Evolutionary conservation across 2,888 invertebrate genomes (phyloP).

Genomic region (Leuctra nigra): DNA sequence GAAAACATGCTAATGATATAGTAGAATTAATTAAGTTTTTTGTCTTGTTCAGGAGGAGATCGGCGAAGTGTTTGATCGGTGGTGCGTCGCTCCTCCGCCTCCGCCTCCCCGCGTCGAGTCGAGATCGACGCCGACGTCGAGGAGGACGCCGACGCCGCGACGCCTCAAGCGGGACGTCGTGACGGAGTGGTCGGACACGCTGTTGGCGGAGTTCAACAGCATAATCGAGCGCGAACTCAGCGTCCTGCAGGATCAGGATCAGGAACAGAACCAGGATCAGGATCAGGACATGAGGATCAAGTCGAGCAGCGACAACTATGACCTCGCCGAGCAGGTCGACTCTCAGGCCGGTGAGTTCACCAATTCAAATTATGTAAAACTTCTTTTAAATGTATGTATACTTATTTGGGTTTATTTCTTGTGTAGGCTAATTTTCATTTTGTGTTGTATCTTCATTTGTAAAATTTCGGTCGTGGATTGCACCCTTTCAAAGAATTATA

Average conservation of each 20-base stretch:
- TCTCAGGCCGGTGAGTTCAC: no score
- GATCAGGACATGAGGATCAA: slow-evolving; percentile 17
- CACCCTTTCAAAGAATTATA: no score
- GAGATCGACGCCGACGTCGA: slow-evolving; percentile 16
- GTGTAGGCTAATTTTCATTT: no score
- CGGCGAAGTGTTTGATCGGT: slow-evolving; percentile 38
- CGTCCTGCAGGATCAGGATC: slow-evolving; percentile 15
- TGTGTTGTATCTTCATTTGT: no score
- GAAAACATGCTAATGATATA: not conserved
- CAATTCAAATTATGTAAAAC: no score
- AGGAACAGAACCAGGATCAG: not conserved
- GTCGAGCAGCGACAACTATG: slow-evolving; percentile 21
- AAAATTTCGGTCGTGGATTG: no score
- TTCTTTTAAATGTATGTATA: no score
- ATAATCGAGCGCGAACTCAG: slow-evolving; percentile 32
- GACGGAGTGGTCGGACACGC: slow-evolving; percentile 32
- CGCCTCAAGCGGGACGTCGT: not conserved
- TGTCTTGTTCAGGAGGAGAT: slow-evolving; percentile 36
- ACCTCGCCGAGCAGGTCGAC: not conserved
- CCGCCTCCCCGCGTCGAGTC: slow-evolving; percentile 10
- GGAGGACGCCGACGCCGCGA: not conserved
- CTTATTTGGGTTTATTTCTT: no score
- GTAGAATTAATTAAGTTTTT: not conserved
- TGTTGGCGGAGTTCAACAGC: slow-evolving; percentile 34
- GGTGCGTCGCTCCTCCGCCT: slow-evolving; percentile 30